These are phyloP conservation scores for Eremobia ochroleuca DNA, from an alignment of 2,888 invertebrate species.

Conservation along the genomic window DNA sequence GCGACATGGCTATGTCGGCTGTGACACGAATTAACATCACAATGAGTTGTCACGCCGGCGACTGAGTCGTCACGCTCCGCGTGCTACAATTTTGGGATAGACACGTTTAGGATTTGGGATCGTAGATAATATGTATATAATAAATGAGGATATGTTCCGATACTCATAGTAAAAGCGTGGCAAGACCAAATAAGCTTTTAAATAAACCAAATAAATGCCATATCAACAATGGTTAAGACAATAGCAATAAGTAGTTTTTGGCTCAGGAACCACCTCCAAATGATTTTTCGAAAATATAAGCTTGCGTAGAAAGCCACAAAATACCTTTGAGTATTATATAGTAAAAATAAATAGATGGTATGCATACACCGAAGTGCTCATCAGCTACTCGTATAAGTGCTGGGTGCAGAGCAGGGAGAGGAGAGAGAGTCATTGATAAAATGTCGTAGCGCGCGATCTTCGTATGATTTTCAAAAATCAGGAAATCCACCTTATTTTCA, in stretches of 20 bases:
- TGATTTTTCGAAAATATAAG: not conserved
- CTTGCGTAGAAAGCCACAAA: not conserved
- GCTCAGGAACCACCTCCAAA: not conserved
- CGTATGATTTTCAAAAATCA: not conserved
- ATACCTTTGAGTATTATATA: not conserved
- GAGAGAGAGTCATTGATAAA: not conserved
- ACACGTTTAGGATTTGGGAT: not conserved
- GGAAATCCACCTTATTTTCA: not conserved
- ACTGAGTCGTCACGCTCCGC: slow-evolving; percentile 37
- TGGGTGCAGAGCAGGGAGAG: not conserved
- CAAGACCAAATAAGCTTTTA: not conserved
- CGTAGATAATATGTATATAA: not conserved
- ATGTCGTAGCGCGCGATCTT: not conserved
- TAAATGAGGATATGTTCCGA: not conserved
- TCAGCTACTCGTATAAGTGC: not conserved
- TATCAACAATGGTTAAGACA: not conserved
- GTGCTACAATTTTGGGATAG: not conserved
- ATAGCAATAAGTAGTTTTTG: not conserved
- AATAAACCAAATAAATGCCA: not conserved
- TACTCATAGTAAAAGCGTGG: not conserved
- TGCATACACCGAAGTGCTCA: not conserved
- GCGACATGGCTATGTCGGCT: slow-evolving; percentile 34
- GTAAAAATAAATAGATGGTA: not conserved
- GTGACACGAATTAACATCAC: slow-evolving; percentile 71
- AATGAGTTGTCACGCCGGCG: slow-evolving; percentile 49